These are phyloP conservation scores for Ochropleura plecta DNA, from an alignment of 2,888 invertebrate species.

Conservation along the genomic window DNA sequence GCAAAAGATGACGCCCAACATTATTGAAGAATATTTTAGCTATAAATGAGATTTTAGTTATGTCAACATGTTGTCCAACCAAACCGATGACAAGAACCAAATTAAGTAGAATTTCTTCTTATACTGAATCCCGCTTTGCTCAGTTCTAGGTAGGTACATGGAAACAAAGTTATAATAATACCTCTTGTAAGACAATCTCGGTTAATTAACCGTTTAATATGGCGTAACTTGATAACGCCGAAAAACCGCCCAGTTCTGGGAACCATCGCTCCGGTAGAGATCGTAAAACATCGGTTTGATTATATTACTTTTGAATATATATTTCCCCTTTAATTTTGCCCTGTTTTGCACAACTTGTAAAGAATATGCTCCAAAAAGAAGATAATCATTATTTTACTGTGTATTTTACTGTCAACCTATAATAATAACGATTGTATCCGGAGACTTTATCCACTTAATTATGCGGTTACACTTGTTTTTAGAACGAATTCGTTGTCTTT, in stretches of 20 bases:
- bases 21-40: not conserved
- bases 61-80: not conserved
- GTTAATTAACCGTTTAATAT: slow-evolving; percentile 65
- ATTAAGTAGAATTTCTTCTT: not conserved
- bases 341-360: slow-evolving; percentile 8
- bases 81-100: not conserved
- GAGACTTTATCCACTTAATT: not conserved
- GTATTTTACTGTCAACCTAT: not conserved
- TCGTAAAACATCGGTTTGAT: slow-evolving; percentile 46
- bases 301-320: slow-evolving; percentile 28
- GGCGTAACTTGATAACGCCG: slow-evolving; percentile 61
- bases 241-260: slow-evolving; percentile 57
- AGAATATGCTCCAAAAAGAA: not conserved
- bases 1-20: not conserved
- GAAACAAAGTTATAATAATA: slow-evolving; percentile 42
- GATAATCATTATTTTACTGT: not conserved
- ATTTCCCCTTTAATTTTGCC: not conserved
- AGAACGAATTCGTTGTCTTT: not conserved
- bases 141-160: not conserved
- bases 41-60: not conserved
- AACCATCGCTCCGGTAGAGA: slow-evolving; percentile 49
- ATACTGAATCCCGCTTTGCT: not conserved
- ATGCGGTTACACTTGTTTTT: not conserved
- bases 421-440: not conserved
- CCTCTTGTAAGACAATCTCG: slow-evolving; percentile 55